Base-by-base conservation (phyloP, 35 echinoderm and acorn worm species). In the Ophiothrix spiculata region DNA sequence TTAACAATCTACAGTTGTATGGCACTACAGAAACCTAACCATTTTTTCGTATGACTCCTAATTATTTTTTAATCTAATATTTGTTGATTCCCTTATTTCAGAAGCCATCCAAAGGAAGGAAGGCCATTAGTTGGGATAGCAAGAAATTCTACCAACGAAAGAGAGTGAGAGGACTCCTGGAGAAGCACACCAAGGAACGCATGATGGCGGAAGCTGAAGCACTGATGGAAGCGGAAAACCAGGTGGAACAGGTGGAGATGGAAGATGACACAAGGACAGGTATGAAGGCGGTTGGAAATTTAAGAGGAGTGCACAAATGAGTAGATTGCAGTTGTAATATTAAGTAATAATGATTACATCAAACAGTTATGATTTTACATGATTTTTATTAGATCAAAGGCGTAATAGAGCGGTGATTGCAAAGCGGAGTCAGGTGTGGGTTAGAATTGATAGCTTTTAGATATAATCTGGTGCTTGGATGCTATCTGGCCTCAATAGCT, bases 101-200 rank as follows among this genome's bases (percentile, higher is more conserved):
- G 96, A 99, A 99, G 86, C 92, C 92, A 1, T 87, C 89, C 37
- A 99, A 94, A 60, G 77, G 83, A 19, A 80, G 86, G 56, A 94
- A 90, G 38, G 89, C 90, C 31, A 81, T 91, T 31, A 99, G 96
- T 80, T 87, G 88, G 54, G 96, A 99, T 86, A 99, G 96, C 79
- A 91, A 85, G 83, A 93, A 89, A 39, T 94, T 86, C 78, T 88
- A 82, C 60, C 79, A 82, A 21, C 89, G 86, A 23, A 79, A 56
- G 33, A 81, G 91, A 75, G 88, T 82, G 36, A 82, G 81, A 41
- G 88, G 82, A 23, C 81, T 97, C 17, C 79, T 97, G 74, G 82
- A 87, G 31, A 36, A 69, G 56, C 80, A 16, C 76, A 76, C 13
- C 81, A 69, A 41, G 84, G 88, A 56, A 63, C 82, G 56, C 40